phyloP scores from a whole-genome alignment of 2,888 invertebrate species.

The Ophioninae sp. region DNA sequence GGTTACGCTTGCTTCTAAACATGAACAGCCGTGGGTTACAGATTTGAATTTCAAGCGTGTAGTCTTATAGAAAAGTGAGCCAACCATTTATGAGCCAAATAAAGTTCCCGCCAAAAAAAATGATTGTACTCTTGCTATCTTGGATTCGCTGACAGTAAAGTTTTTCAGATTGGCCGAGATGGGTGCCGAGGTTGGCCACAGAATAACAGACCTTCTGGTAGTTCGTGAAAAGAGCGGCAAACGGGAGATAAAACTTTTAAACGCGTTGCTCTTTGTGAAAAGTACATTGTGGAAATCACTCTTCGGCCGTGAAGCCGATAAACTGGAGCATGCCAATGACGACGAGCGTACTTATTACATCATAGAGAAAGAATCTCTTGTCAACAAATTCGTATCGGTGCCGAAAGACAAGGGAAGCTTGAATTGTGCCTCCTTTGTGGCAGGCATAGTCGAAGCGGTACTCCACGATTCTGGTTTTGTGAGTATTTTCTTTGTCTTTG shows the following conservation, averaged over 20 bases:
- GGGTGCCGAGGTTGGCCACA: constrained; percentile 96
- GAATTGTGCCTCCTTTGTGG: constrained; percentile 99
- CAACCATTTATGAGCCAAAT: too few species aligned
- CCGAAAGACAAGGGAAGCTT: constrained; percentile 98
- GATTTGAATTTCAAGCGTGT: too few species aligned
- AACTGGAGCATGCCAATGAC: constrained; percentile 98
- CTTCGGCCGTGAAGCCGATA: constrained; percentile 99
- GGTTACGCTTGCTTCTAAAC: too few species aligned
- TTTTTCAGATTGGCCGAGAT: constrained; percentile 92
- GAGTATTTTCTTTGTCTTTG: constrained; percentile 82
- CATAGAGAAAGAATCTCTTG: constrained; percentile 98
- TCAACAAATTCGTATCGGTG: constrained; percentile 98
- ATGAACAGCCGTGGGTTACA: too few species aligned
- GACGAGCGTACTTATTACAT: constrained; percentile 99
- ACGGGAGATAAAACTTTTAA: constrained; percentile 96
- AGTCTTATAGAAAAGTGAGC: too few species aligned
- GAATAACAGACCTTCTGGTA: constrained; percentile 96
- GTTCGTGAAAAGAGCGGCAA: constrained; percentile 96
- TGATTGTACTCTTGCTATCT: not conserved
- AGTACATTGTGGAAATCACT: constrained; percentile 98
- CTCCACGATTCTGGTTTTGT: constrained; percentile 97
- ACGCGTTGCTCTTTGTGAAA: constrained; percentile 97
- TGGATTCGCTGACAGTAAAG: not conserved
- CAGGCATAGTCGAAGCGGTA: constrained; percentile 98
- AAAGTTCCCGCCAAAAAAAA: too few species aligned